Evolutionary conservation across 2,888 invertebrate species (phyloP).

Genomic region (Troides helena): DNA sequence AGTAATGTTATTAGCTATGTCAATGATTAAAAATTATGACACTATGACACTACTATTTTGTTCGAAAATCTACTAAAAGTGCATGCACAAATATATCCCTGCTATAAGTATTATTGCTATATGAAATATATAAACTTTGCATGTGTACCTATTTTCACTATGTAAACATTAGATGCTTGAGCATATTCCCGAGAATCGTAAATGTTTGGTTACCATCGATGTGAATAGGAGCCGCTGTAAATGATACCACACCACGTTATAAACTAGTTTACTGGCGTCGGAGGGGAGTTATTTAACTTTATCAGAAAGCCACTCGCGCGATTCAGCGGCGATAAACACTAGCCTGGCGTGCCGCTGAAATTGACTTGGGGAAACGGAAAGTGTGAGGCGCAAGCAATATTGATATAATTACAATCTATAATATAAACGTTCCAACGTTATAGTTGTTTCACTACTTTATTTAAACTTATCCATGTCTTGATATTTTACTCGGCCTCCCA

Average conservation of each 20-base stretch:
- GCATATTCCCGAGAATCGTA: constrained; percentile 19
- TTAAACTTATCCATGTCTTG: too few species aligned
- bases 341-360: constrained; percentile 44
- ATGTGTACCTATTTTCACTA: not conserved
- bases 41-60: too few species aligned
- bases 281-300: constrained; percentile 59
- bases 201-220: constrained; percentile 34
- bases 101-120: not conserved
- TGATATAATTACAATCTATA: constrained; percentile 6
- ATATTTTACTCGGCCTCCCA: too few species aligned
- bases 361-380: constrained; percentile 16
- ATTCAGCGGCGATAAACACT: constrained; percentile 55
- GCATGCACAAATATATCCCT: too few species aligned
- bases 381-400: constrained; percentile 12
- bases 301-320: constrained; percentile 48
- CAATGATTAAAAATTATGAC: too few species aligned
- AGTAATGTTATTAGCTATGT: too few species aligned
- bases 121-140: not conserved
- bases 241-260: constrained; percentile 56
- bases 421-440: not conserved
- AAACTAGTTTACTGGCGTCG: constrained; percentile 51
- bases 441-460: not conserved
- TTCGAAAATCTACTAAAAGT: too few species aligned
- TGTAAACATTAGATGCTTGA: not conserved
- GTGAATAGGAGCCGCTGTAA: constrained; percentile 43